phyloP scores from a whole-genome alignment of 1,140 invertebrate genomes.

The Limonius californicus region DNA sequence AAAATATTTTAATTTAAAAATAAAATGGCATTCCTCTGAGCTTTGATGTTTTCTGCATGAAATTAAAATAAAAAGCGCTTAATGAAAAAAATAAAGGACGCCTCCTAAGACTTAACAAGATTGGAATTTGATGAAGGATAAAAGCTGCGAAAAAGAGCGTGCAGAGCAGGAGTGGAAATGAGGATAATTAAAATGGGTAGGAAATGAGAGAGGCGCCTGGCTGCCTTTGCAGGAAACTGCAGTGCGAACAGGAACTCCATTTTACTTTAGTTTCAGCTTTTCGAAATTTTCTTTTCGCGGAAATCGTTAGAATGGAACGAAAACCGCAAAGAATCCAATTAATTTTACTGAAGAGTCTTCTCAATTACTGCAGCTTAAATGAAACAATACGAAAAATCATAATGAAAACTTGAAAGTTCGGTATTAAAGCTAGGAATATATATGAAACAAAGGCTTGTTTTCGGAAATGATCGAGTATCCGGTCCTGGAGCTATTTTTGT shows the following conservation, averaged over 20 bases:
- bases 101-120: conserved; percentile 26
- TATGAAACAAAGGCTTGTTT: too few species aligned
- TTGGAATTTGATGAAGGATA: conserved; percentile 28
- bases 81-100: conserved; percentile 25
- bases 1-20: neutral
- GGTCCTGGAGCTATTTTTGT: too few species aligned
- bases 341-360: too few species aligned
- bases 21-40: neutral
- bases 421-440: too few species aligned
- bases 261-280: too few species aligned
- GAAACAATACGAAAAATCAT: too few species aligned
- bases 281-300: too few species aligned
- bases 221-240: neutral
- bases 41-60: conserved; percentile 20
- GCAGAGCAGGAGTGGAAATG: conserved; percentile 22
- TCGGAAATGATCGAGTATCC: too few species aligned
- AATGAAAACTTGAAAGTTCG: too few species aligned
- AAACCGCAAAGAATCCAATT: too few species aligned
- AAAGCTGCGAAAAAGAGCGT: conserved; percentile 23
- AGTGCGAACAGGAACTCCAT: neutral
- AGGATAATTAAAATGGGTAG: conserved; percentile 25
- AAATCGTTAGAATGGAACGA: too few species aligned
- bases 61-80: conserved; percentile 21
- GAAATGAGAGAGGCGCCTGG: conserved; percentile 12
- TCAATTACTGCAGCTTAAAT: too few species aligned